Evolutionary conservation across 2,113 vertebrate species (phyloP).

Genomic region (Crotophaga sulcirostris): DNA sequence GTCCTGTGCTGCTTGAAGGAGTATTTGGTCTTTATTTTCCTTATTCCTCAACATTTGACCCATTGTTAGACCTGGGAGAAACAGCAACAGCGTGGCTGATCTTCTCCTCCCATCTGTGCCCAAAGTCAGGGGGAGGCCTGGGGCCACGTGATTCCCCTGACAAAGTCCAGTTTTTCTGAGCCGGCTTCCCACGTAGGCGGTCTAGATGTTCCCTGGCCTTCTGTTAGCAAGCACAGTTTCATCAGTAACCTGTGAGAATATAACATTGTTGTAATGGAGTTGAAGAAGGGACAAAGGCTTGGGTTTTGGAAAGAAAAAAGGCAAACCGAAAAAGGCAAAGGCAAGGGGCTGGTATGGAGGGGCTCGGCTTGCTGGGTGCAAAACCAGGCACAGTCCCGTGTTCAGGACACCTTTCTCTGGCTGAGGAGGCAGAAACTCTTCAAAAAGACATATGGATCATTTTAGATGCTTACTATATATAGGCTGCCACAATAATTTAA

Average conservation of each 20-base stretch:
- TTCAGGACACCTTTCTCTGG: background rate
- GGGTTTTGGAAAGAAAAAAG: background rate
- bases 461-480: background rate
- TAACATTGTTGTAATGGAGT: background rate
- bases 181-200: rapidly evolving
- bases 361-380: background rate
- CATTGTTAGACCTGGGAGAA: background rate
- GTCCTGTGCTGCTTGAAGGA: background rate
- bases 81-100: background rate
- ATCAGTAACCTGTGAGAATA: background rate
- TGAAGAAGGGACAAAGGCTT: background rate
- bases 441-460: background rate
- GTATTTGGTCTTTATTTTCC: background rate
- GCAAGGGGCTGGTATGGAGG: background rate
- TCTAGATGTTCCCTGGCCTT: rapidly evolving
- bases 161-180: background rate
- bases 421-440: background rate
- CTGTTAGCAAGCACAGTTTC: background rate
- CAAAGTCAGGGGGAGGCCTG: background rate
- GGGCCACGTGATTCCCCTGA: rapidly evolving
- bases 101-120: background rate
- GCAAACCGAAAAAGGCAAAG: background rate
- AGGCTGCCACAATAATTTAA: background rate
- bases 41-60: background rate
- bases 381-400: background rate